These are phyloP conservation scores for Ennomos erosarius DNA, from an alignment of 2,888 invertebrate genomes.

Conservation along the genomic window DNA sequence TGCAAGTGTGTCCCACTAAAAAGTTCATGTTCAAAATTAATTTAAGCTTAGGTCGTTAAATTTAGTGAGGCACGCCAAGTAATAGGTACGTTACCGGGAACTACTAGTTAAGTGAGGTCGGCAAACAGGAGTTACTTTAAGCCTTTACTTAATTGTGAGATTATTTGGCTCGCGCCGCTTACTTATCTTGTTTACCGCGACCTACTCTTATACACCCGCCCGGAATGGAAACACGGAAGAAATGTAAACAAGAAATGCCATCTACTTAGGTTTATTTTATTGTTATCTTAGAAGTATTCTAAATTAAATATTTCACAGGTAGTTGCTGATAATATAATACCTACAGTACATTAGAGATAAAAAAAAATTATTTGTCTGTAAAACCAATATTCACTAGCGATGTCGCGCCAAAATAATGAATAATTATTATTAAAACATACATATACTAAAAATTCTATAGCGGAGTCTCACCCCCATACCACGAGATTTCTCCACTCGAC, in stretches of 20 bases:
- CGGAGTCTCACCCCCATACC: too few species aligned
- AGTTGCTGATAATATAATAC: too few species aligned
- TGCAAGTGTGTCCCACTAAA: conserved; percentile 12
- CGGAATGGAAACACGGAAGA: conserved; percentile 36
- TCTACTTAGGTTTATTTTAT: conserved; percentile 25
- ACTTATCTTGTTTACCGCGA: conserved; percentile 65
- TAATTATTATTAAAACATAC: too few species aligned
- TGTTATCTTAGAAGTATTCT: background rate
- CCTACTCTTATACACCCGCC: conserved; percentile 45
- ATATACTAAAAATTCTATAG: too few species aligned
- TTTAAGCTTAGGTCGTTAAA: conserved; percentile 45
- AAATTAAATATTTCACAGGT: too few species aligned
- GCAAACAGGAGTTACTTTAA: conserved; percentile 57
- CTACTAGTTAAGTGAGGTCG: conserved; percentile 43
- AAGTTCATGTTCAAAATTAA: conserved; percentile 39
- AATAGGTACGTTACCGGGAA: conserved; percentile 35
- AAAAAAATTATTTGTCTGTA: too few species aligned
- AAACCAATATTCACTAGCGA: too few species aligned
- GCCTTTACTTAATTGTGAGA: conserved; percentile 67
- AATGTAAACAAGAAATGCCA: conserved; percentile 27
- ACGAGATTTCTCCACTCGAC: too few species aligned
- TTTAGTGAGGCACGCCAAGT: conserved; percentile 46
- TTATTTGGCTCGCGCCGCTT: conserved; percentile 62
- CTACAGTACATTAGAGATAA: too few species aligned
- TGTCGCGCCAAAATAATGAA: too few species aligned